These are phyloP conservation scores for Octomys mimax DNA, from an alignment of 2,797 vertebrate genomes.

Conservation along the genomic window DNA sequence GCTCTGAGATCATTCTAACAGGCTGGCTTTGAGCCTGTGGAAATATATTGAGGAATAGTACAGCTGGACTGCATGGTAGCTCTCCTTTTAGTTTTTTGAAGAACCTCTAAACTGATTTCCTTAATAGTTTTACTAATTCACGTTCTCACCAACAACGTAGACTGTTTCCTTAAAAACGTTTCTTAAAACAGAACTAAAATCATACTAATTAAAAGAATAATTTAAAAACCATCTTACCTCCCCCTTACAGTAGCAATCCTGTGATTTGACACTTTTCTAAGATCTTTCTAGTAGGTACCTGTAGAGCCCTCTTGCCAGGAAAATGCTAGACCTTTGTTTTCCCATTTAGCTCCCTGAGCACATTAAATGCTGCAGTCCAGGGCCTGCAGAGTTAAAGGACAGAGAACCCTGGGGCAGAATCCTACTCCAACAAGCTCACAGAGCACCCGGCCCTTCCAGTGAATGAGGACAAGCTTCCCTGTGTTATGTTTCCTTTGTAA, in stretches of 20 bases:
- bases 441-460: constrained; percentile 72
- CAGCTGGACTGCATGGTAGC: not conserved
- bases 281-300: not conserved
- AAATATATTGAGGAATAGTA: not conserved
- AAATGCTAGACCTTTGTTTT: not conserved
- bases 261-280: constrained; percentile 35
- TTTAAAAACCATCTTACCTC: constrained; percentile 35
- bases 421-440: constrained; percentile 58
- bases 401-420: constrained; percentile 37
- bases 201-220: constrained; percentile 19
- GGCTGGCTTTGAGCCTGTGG: not conserved
- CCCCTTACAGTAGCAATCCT: constrained; percentile 3
- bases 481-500: constrained; percentile 89
- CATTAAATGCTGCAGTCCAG: not conserved
- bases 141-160: not conserved
- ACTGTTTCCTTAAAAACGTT: not conserved
- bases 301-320: not conserved
- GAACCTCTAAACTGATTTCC: not conserved
- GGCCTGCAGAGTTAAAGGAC: not conserved
- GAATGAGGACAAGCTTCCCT: constrained; percentile 88
- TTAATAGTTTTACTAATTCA: not conserved
- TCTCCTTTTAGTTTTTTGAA: not conserved
- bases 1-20: not conserved
- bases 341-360: not conserved
- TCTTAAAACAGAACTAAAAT: not conserved